Base-by-base conservation (phyloP, 1,140 invertebrate genomes). In the Drosophila melanogaster region DNA sequence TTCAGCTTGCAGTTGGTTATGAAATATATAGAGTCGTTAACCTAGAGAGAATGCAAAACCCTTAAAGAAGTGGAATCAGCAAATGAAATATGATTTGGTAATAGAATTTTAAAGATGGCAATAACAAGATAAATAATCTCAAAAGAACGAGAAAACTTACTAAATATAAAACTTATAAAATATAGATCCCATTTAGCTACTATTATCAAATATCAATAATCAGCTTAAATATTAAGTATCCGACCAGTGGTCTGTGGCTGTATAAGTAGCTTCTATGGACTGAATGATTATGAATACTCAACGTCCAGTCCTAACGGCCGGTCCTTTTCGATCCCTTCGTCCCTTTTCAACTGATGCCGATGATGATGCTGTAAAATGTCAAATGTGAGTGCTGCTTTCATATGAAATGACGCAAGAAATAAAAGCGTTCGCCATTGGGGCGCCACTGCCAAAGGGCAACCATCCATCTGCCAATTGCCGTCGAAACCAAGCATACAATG, bases 341-440 rank as follows among this genome's bases (percentile, higher is more conserved):
- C 19, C 38, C 30, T 7, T 44, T 53, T 43, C 22, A 33, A 40
- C 38, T 41, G 71, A 30, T 64, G 78, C 69, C 74, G 78, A 76
- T 85, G 81, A 37, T 70, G 78, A 74, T 81, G 78, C 81, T 85
- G 81, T 67, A 54, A 87, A 87, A 85, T 85, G 81, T 85, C 83
- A 85, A 85, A 87, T 81, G 81, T 87, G 74, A 87, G 67, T 66
- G 65, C 69, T 61, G 83, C 64, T 81, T 85, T 86, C 57, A 81
- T 75, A 86, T 59, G 50, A 86, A 85, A 86, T 85, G 78, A 85
- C 81, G 81, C 81, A 85, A 86, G 81, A 78, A 78, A 85, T 86
- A 59, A 85, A 85, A 70, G 51, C 71, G 56, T 47, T 43, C 44
- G 61, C 61, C 56, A 43, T 67, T 51, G 40, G 74, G 77, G 53